Evolutionary conservation across 1,140 invertebrate genomes (phyloP).

Genomic region (Drosophila insularis): DNA sequence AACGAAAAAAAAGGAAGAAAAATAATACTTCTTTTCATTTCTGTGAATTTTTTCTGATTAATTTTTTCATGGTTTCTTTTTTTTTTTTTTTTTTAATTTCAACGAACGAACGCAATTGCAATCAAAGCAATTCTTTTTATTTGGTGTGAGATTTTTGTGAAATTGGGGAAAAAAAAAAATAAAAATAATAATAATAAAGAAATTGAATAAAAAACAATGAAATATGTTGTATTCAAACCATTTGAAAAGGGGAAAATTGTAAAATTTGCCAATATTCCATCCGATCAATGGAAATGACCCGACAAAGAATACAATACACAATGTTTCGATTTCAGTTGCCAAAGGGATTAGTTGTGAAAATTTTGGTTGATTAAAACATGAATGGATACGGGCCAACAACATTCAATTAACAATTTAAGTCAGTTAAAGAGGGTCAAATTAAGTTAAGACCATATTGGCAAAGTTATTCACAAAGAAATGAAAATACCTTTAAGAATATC

Average conservation of each 20-base stretch:
- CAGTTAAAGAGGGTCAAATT: too few relatives aligned
- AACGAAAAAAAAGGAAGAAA: not conserved
- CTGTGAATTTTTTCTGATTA: slow-evolving; percentile 53
- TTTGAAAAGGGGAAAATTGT: not conserved
- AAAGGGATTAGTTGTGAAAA: too few relatives aligned
- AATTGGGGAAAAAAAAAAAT: not conserved
- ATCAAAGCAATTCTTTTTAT: slow-evolving; percentile 34
- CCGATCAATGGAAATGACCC: too few relatives aligned
- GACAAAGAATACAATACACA: not conserved
- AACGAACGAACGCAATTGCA: slow-evolving; percentile 36
- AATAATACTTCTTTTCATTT: slow-evolving; percentile 21
- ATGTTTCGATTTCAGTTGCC: too few relatives aligned
- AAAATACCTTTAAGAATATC: too few relatives aligned
- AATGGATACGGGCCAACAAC: too few relatives aligned
- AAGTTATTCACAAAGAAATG: too few relatives aligned
- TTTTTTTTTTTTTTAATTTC: slow-evolving; percentile 22
- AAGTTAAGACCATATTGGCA: too few relatives aligned
- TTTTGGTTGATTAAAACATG: too few relatives aligned
- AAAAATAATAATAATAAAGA: not conserved
- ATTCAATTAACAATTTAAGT: too few relatives aligned
- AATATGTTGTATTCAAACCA: not conserved
- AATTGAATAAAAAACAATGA: not conserved
- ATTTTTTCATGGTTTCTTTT: slow-evolving; percentile 31
- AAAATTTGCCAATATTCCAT: not conserved
- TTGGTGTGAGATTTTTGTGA: not conserved